A percentile compares a stretch with the other conserved stretches of the same genome.
Evolutionary conservation across 1,140 invertebrate genomes (phyloP).

Genomic region (Eufriesea mexicana): DNA sequence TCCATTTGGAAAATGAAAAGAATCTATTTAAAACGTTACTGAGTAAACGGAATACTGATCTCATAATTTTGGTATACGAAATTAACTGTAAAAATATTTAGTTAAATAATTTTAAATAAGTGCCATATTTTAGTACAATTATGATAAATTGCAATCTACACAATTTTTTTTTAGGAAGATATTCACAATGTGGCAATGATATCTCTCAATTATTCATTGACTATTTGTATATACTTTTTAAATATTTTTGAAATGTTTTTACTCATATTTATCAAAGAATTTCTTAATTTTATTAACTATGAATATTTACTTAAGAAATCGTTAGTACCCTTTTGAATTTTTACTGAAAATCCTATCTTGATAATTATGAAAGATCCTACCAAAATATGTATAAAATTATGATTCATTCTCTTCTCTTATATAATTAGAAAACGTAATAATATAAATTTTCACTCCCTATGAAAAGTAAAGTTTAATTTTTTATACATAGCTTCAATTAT

Average conservation of each 20-base stretch:
- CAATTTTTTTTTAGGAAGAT: background rate
- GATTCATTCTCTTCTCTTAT: background rate
- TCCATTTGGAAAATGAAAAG: slow-evolving; percentile 75
- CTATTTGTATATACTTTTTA: slow-evolving; percentile 1
- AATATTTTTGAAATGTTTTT: background rate
- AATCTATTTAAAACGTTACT: background rate
- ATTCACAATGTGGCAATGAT: background rate
- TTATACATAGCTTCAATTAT: background rate
- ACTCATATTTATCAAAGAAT: background rate
- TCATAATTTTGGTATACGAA: slow-evolving; percentile 25
- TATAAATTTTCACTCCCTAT: background rate
- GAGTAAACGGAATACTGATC: slow-evolving; percentile 35
- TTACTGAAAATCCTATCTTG: background rate
- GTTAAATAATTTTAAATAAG: background rate
- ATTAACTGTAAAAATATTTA: background rate
- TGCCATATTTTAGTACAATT: background rate
- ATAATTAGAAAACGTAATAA: background rate
- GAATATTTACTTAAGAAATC: background rate
- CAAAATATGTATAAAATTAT: background rate
- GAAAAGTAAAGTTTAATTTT: background rate
- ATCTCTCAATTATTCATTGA: background rate
- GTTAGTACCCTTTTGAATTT: background rate
- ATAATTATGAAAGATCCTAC: background rate
- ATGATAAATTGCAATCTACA: background rate
- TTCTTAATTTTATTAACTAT: background rate